Evolutionary conservation across 1,140 invertebrate genomes (phyloP).

Genomic region (Sycophila sp.): DNA sequence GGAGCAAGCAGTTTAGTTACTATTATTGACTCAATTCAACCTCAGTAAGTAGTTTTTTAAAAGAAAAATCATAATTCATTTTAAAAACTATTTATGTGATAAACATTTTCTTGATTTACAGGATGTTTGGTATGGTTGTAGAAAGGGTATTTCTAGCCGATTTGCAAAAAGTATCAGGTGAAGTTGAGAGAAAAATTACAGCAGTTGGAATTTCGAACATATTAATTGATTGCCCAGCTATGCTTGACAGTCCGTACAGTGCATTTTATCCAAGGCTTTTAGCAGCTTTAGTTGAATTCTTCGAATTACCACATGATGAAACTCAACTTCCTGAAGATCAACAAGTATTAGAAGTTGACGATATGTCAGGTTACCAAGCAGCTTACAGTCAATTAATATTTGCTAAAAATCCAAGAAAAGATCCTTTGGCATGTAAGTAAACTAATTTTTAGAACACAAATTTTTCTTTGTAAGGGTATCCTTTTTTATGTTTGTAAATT

Average conservation of each 20-base stretch:
- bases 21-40: constrained; percentile 87
- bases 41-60: constrained; percentile 70
- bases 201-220: constrained; percentile 89
- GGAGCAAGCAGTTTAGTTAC: constrained; percentile 77
- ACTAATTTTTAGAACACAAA: not conserved
- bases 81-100: constrained; percentile 28
- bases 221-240: constrained; percentile 77
- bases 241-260: constrained; percentile 75
- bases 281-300: constrained; percentile 82
- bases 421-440: constrained; percentile 73
- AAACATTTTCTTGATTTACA: constrained; percentile 66
- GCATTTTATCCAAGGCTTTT: constrained; percentile 72
- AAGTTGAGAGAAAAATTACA: constrained; percentile 86
- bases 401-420: constrained; percentile 78
- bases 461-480: not conserved
- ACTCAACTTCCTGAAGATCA: constrained; percentile 83
- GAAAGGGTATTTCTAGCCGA: constrained; percentile 89
- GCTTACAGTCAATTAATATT: constrained; percentile 89
- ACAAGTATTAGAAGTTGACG: constrained; percentile 85
- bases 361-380: constrained; percentile 87
- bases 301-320: constrained; percentile 89
- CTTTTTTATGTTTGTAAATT: not conserved
- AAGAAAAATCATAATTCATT: not conserved
- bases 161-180: constrained; percentile 85
- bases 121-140: constrained; percentile 94